Base-by-base conservation (phyloP, 92 coral and sea anemone genomes). In the Palythoa grandiflora region DNA sequence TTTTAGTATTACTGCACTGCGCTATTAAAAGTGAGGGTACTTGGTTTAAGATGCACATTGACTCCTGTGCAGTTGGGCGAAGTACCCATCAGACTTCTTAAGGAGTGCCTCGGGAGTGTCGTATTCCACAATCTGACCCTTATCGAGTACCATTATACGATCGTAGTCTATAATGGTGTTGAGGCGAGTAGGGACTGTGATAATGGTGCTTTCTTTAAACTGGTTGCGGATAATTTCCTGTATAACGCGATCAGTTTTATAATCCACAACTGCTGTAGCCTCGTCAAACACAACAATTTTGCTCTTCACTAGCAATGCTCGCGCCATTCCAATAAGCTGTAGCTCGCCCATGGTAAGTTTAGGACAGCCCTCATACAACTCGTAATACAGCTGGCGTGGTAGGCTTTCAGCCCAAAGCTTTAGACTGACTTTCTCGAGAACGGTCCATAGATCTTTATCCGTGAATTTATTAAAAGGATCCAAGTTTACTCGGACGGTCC, bases 151-250 rank as follows among this genome's bases (percentile, higher is more conserved):
- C 93, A 95, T 83, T 28, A 95, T 95, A 20, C 98, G 94, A 75
- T 95, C 96, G 60, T 95, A 95, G 85, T 95, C 98, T 51, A 95
- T 93, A 9, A 95, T 85, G 17, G 98, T 93, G 65, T 95, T 93
- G 71, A 95, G 91, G 48, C 98, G 90, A 20, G 90, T 89, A 1
- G 98, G 98, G 9, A 95, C 89, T 0, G 98, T 95, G 15, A 93
- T 87, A 16, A 95, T 86, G 0, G 96, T 93, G 88, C 92, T 79
- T 40, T 88, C 95, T 54, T 88, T 79, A 40, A 95, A 84, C 90
- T 91, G 80, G 39, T 93, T 91, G 48, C 98, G 94, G 21, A 95
- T 93, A 86, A 93, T 57, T 87, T 95, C 98, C 77, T 95, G 98
- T 21, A 95, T 93, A 59, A 95, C 84, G 9, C 98, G 96, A 78